Conservation (phyloP, 2,113 vertebrate species). For the Mandrillus leucophaeus region DNA sequence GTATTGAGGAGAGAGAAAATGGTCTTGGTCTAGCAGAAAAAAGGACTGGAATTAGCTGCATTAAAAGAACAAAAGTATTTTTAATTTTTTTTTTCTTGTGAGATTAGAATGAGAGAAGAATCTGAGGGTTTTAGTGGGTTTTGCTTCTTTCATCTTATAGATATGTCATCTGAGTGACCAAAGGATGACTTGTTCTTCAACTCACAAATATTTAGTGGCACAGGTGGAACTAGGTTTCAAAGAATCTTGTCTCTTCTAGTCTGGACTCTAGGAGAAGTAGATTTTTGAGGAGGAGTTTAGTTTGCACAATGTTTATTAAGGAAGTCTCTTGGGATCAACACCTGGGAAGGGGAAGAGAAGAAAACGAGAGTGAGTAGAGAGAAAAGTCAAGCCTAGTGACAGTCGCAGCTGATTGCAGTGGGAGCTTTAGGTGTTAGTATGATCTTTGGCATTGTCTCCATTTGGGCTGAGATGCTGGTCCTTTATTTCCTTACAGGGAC, state of each 20-base stretch:
- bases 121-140: neutral
- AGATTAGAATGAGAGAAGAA: neutral
- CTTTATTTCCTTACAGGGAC: neutral
- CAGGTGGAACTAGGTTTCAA: neutral
- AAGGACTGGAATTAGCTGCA: neutral
- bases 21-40: neutral
- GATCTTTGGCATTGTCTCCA: neutral
- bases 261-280: neutral
- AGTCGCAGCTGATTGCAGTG: neutral
- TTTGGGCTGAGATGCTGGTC: neutral
- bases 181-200: neutral
- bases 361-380: neutral
- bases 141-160: neutral
- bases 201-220: neutral
- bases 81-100: neutral
- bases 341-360: neutral
- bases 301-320: neutral
- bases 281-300: neutral
- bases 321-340: neutral
- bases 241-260: neutral
- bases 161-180: neutral
- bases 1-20: neutral
- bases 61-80: neutral
- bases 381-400: neutral
- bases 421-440: neutral